Conservation (phyloP, 2,888 invertebrate genomes). For the Drosophila pseudotalamancana region DNA sequence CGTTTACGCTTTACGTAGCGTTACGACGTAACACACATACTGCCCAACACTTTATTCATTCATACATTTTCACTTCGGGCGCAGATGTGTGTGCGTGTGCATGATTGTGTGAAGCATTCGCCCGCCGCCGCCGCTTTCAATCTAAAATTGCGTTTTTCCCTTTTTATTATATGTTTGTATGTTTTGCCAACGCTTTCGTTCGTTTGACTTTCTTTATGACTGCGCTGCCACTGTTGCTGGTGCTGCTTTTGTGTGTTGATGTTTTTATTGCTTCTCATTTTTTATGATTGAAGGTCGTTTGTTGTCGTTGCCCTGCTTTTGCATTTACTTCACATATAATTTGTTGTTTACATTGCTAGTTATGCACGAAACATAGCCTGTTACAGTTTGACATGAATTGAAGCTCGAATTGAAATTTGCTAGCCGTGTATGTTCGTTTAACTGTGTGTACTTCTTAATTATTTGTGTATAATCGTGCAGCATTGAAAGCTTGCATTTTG, state of each 20-base stretch:
- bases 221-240: constrained; percentile 23
- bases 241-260: constrained; percentile 45
- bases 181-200: constrained; percentile 47
- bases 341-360: constrained; percentile 44
- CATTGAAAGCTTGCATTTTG: constrained; percentile 47
- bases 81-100: not conserved
- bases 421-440: not conserved
- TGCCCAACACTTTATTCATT: constrained; percentile 52
- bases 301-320: constrained; percentile 25
- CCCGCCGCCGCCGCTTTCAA: constrained; percentile 46
- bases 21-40: constrained; percentile 34
- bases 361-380: constrained; percentile 1
- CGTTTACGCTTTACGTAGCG: constrained; percentile 49
- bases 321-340: constrained; percentile 24
- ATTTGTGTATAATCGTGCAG: constrained; percentile 27
- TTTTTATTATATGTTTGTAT: constrained; percentile 30
- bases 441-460: not conserved
- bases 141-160: constrained; percentile 66
- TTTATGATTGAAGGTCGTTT: constrained; percentile 76
- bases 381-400: constrained; percentile 40
- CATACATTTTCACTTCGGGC: constrained; percentile 62
- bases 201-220: constrained; percentile 61
- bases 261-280: constrained; percentile 58
- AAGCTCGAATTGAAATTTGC: not conserved
- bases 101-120: constrained; percentile 5